These are phyloP conservation scores for Chrysina gloriosa DNA, from an alignment of 2,888 invertebrate species.

Conservation along the genomic window DNA sequence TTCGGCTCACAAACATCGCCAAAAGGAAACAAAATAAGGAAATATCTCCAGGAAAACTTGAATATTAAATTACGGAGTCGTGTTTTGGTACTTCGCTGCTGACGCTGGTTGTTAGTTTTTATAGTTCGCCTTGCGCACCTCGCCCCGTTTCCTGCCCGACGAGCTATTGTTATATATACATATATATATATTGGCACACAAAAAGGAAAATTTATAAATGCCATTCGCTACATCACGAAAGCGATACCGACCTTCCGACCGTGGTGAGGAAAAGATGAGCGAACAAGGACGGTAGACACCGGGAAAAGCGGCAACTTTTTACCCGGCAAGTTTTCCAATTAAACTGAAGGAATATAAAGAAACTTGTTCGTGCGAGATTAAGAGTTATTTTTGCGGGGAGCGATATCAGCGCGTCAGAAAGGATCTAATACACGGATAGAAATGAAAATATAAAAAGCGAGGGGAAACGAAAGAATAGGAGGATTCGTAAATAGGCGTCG, in stretches of 20 bases:
- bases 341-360: conserved; percentile 35
- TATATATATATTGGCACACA: background rate
- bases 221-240: background rate
- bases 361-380: conserved; percentile 33
- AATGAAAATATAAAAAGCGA: too few species aligned
- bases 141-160: background rate
- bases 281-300: background rate
- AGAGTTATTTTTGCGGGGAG: conserved; percentile 25
- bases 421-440: conserved; percentile 34
- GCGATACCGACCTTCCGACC: background rate
- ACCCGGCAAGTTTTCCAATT: conserved; percentile 29
- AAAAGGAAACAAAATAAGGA: background rate
- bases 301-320: background rate
- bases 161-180: background rate
- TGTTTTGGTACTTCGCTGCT: background rate
- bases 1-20: background rate
- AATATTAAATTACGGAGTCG: conserved; percentile 12
- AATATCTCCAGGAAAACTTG: background rate
- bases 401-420: conserved; percentile 23
- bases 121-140: background rate
- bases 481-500: too few species aligned
- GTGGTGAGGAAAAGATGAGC: background rate
- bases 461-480: too few species aligned
- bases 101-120: background rate
- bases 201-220: conserved; percentile 3